Percentiles rank a stretch among this genome's conserved stretches.
Conservation (phyloP, 1,140 invertebrate genomes). For the Drosophila albomicans region DNA sequence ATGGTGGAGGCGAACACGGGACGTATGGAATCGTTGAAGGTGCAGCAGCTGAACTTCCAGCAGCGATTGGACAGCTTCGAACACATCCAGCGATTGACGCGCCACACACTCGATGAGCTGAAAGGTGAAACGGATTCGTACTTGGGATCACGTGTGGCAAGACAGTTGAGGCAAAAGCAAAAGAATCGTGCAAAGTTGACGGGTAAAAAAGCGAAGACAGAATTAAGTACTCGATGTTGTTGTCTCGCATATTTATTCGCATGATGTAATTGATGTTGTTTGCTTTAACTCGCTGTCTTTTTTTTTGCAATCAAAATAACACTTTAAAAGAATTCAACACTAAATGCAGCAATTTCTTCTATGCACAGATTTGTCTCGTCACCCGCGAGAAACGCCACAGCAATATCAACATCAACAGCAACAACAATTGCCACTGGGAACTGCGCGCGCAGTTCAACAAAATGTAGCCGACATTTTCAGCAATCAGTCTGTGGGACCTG, state of each 20-base stretch:
- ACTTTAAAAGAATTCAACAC: neutral
- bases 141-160: conserved; percentile 44
- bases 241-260: neutral
- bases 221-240: conserved; percentile 4
- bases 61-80: conserved; percentile 71
- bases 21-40: conserved; percentile 73
- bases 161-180: conserved; percentile 56
- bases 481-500: neutral
- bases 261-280: neutral
- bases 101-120: conserved; percentile 67
- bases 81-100: conserved; percentile 65
- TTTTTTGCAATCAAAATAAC: neutral
- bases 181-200: conserved; percentile 57
- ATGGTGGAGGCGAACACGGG: conserved; percentile 58
- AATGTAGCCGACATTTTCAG: conserved; percentile 18
- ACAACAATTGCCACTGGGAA: neutral
- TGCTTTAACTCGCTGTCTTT: neutral
- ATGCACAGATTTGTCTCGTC: conserved; percentile 49
- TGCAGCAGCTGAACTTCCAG: conserved; percentile 68
- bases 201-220: conserved; percentile 41
- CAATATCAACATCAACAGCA: neutral
- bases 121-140: conserved; percentile 76
- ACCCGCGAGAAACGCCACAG: conserved; percentile 24
- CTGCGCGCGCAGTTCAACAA: neutral
- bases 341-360: neutral